Evolutionary conservation across 2,113 vertebrate genomes (phyloP), one percentile per base, ranked within the genome.

Genomic region (Sceloporus tristichus): DNA sequence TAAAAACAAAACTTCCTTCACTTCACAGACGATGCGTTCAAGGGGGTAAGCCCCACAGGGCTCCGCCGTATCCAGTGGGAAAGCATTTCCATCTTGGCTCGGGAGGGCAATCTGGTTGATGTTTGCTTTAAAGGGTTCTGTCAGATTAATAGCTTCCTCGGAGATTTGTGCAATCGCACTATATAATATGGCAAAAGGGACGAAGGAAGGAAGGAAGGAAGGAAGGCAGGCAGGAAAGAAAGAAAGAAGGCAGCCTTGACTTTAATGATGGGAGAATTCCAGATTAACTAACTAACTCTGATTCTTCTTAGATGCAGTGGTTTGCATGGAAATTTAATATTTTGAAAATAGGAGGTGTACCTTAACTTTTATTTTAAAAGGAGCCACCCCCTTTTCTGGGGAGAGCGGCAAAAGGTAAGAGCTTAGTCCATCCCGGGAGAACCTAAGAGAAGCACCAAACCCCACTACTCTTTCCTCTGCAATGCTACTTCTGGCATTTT

Each of bases 81-180:
- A 95, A 93, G 94, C 93, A 95, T 93, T 95, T 94, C 93, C 92
- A 93, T 94, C 91, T 91, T 87, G 93, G 91, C 89, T 91, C 94
- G 91, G 0, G 0, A 83, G 90, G 91, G 87, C 91, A 92, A 91
- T 89, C 87, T 90, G 91, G 91, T 53, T 86, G 94, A 89, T 74
- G 90, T 94, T 79, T 91, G 88, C 93, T 93, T 93, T 92, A 81
- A 94, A 93, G 89, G 91, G 87, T 92, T 94, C 91, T 79, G 84
- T 92, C 91, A 93, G 91, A 94, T 93, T 70, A 90, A 79, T 90
- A 80, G 95, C 87, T 38, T 56, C 89, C 19, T 66, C 90, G 91
- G 93, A 95, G 92, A 94, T 90, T 87, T 86, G 13, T 4, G 5
- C 54, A 87, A 92, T 91, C 88, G 79, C 93, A 91, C 56, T 82